Conservation (phyloP, 2,113 vertebrate genomes). For the Pseudopipra pipra region DNA sequence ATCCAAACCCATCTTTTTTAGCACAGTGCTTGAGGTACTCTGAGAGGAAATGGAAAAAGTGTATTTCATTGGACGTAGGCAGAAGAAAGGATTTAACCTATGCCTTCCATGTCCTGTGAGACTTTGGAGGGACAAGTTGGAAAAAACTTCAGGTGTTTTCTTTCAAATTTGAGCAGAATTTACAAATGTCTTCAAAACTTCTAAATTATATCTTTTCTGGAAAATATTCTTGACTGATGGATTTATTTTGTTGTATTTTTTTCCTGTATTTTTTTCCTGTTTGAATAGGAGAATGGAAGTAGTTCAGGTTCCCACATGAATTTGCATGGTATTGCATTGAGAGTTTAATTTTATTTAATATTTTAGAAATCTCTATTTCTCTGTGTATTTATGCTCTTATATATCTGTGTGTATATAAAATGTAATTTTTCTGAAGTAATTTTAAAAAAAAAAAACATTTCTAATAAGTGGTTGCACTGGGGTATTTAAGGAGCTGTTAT, state of each 20-base stretch:
- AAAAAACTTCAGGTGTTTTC: background rate
- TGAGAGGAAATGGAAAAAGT: background rate
- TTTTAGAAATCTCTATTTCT: background rate
- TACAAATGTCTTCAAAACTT: background rate
- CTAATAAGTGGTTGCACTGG: background rate
- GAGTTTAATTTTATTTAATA: background rate
- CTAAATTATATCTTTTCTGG: background rate
- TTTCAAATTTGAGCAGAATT: background rate
- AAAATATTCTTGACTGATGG: background rate
- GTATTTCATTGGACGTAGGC: background rate
- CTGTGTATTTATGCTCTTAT: background rate
- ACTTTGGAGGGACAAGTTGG: background rate
- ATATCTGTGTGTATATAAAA: background rate
- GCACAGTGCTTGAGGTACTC: background rate
- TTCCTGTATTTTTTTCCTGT: background rate
- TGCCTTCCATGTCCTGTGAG: fast-evolving
- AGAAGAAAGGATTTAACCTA: background rate
- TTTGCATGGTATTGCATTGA: background rate
- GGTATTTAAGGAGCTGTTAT: background rate
- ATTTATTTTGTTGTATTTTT: background rate
- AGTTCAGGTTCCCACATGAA: background rate
- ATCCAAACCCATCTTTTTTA: background rate
- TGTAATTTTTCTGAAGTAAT: background rate
- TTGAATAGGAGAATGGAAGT: background rate
- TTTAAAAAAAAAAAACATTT: fast-evolving